Evolutionary conservation across 1,140 invertebrate species (phyloP).

Genomic region (Heliconius melpomene): DNA sequence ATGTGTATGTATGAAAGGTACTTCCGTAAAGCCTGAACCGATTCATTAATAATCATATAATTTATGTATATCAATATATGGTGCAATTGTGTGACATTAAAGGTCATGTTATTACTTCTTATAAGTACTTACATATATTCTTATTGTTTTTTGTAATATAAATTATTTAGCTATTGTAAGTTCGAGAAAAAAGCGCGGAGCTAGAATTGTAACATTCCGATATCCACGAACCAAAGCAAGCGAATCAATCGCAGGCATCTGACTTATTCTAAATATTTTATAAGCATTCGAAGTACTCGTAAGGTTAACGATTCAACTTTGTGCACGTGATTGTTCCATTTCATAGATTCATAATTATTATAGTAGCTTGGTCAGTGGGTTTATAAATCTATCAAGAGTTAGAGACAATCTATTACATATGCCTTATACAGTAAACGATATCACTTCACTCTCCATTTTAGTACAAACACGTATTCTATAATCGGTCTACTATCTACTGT

Average conservation of each 20-base stretch:
- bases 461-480: too few relatives aligned
- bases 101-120: neutral
- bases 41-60: neutral
- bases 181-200: neutral
- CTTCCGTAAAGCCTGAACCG: neutral
- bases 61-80: neutral
- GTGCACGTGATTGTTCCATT: constrained; percentile 36
- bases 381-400: constrained; percentile 29
- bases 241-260: neutral
- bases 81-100: constrained; percentile 6
- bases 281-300: constrained; percentile 20
- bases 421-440: too few relatives aligned
- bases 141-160: neutral
- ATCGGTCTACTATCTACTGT: too few relatives aligned
- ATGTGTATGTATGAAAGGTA: neutral
- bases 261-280: constrained; percentile 18
- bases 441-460: too few relatives aligned
- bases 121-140: neutral
- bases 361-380: constrained; percentile 36
- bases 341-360: constrained; percentile 37
- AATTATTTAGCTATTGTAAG: neutral
- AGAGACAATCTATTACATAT: too few relatives aligned
- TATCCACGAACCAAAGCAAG: neutral
- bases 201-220: neutral
- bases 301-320: constrained; percentile 30